Evolutionary conservation across 2,797 vertebrate species (phyloP).

Genomic region (Tympanoctomys barrerae): DNA sequence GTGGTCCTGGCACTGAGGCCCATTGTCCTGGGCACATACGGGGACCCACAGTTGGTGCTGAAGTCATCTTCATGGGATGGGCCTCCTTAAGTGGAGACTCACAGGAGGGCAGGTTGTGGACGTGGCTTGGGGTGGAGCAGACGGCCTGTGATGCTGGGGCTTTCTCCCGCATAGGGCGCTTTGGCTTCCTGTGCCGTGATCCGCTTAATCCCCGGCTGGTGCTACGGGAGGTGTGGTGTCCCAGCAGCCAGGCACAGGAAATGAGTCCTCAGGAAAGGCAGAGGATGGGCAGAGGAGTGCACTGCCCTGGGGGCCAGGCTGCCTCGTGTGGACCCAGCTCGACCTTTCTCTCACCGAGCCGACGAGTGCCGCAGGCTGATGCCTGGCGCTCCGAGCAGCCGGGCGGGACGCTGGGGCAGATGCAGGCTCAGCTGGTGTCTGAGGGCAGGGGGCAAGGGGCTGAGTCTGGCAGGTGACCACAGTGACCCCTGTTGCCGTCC

Average conservation of each 20-base stretch:
- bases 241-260: neutral
- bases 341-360: too few species aligned
- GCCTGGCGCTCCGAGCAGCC: neutral
- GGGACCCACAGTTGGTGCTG: neutral
- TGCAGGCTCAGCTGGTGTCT: accelerated
- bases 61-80: neutral
- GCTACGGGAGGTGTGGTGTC: neutral
- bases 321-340: neutral
- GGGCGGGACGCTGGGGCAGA: accelerated
- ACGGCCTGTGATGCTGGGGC: accelerated
- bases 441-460: neutral
- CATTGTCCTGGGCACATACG: neutral
- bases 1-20: accelerated
- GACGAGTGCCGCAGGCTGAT: accelerated
- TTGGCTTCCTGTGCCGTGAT: neutral
- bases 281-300: neutral
- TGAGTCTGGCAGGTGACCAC: neutral
- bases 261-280: neutral
- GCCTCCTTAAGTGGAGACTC: neutral
- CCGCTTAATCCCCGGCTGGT: neutral
- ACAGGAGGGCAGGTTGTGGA: accelerated
- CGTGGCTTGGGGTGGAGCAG: neutral
- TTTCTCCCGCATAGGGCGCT: neutral
- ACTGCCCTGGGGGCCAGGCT: accelerated
- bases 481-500: neutral